phyloP scores from a whole-genome alignment of 2,113 vertebrate species.

The Alaudala cheleensis region DNA sequence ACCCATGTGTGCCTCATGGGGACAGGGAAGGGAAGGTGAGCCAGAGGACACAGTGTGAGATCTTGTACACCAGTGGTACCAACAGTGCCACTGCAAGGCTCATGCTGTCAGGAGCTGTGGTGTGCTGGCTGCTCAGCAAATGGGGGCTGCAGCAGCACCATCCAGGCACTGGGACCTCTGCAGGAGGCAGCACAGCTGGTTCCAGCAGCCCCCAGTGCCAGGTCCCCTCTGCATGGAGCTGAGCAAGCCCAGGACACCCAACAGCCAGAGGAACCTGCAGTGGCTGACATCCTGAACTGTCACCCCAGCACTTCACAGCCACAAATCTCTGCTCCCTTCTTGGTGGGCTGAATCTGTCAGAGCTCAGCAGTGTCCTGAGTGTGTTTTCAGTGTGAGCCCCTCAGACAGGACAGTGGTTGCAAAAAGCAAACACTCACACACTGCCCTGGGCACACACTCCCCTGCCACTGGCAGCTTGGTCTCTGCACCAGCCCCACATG shows the following conservation, averaged over 20 bases:
- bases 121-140: not conserved
- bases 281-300: not conserved
- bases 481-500: not conserved
- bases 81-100: not conserved
- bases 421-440: not conserved
- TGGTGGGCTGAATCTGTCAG: not conserved
- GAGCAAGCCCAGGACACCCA: not conserved
- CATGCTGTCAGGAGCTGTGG: rapidly evolving
- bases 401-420: not conserved
- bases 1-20: not conserved
- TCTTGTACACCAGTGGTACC: not conserved
- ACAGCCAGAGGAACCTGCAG: not conserved
- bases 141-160: not conserved
- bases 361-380: not conserved
- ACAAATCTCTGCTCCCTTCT: not conserved
- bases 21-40: not conserved
- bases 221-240: not conserved
- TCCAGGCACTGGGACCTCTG: not conserved
- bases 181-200: not conserved
- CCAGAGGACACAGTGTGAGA: not conserved
- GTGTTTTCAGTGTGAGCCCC: not conserved
- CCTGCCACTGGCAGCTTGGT: rapidly evolving
- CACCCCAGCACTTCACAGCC: not conserved
- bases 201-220: not conserved
- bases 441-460: not conserved